Evolutionary conservation across 2,113 vertebrate species (phyloP), one percentile per base, ranked within the genome.

Genomic region (Eretmochelys imbricata): DNA sequence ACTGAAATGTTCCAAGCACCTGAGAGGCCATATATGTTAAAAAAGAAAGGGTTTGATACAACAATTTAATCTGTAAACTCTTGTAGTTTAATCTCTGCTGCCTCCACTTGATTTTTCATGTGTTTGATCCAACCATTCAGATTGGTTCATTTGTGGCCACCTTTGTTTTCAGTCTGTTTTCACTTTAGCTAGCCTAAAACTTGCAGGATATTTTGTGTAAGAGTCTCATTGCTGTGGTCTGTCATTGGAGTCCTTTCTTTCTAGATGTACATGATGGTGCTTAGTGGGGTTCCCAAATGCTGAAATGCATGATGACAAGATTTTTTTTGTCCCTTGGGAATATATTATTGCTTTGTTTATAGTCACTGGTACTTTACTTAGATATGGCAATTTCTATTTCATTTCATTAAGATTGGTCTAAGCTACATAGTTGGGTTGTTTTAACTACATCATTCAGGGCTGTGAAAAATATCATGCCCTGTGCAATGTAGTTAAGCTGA

Each of bases 191-290:
- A 0, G 25, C 54, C 4, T 80, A 82, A 81, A 85, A 82, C 79
- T 84, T 49, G 62, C 78, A 78, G 5, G 6, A 46, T 27, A n/a
- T 91, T 93, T 76, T 75, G 55, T 0, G 0, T 38, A 24, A 35
- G 10, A n/a, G 85, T 91, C 27, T 49, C 90, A 80, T 76, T 16
- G 29, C 50, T 93, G 55, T 82, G 69, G 51, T n/a, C 46, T 42
- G 24, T 69, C 0, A 0, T 1, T 3, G 78, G 69, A 5, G 49
- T n/a, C 6, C 2, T 84, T 55, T 8, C 69, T 38, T 38, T 72
- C 69, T 72, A 22, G 69, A 12, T 72, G n/a, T 22, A 72, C 69
- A 72, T 72, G 29, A 62, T 31, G 57, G 11, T 62, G 57, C 29
- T 11, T 62, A 31, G 48, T 46, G 57, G 72, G 83, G 84, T 84